Evolutionary conservation across 2,888 invertebrate genomes (phyloP).

Genomic region (Cantharis flavilabris): DNA sequence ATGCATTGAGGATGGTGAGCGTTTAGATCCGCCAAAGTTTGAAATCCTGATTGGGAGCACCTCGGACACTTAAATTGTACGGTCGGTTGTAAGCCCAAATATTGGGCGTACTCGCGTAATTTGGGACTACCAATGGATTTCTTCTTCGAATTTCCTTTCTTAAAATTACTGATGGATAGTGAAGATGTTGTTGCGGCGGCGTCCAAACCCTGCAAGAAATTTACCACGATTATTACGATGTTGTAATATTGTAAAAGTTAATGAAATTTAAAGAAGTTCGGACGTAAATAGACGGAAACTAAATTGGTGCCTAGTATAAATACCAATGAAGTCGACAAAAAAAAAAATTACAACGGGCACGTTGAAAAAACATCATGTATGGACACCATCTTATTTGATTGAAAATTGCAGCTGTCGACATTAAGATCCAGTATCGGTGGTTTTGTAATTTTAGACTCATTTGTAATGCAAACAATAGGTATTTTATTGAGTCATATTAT

Average conservation of each 20-base stretch:
- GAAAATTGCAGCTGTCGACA: not conserved
- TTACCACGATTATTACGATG: not conserved
- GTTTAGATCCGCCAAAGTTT: conserved; percentile 67
- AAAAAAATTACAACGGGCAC: not conserved
- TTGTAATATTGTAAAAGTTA: not conserved
- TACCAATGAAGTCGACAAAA: not conserved
- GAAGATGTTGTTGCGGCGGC: not conserved
- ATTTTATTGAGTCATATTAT: not conserved
- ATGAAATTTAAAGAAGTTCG: not conserved
- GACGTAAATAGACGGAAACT: not conserved
- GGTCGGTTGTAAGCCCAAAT: conserved; percentile 71
- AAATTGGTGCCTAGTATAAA: not conserved
- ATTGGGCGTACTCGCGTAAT: conserved; percentile 69
- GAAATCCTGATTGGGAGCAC: conserved; percentile 71
- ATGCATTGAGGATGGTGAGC: conserved; percentile 70
- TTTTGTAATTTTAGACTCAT: not conserved
- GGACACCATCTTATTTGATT: not conserved
- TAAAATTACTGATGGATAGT: not conserved
- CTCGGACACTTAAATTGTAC: conserved; percentile 76
- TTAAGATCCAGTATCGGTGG: not conserved
- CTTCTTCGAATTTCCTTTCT: conserved; percentile 11
- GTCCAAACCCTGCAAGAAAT: not conserved
- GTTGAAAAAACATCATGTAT: not conserved
- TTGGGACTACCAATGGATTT: conserved; percentile 21
- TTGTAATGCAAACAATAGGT: not conserved